Percentiles rank a stretch among this genome's conserved stretches.
phyloP scores from a whole-genome alignment of 2,888 invertebrate genomes.

The Altica lythri region DNA sequence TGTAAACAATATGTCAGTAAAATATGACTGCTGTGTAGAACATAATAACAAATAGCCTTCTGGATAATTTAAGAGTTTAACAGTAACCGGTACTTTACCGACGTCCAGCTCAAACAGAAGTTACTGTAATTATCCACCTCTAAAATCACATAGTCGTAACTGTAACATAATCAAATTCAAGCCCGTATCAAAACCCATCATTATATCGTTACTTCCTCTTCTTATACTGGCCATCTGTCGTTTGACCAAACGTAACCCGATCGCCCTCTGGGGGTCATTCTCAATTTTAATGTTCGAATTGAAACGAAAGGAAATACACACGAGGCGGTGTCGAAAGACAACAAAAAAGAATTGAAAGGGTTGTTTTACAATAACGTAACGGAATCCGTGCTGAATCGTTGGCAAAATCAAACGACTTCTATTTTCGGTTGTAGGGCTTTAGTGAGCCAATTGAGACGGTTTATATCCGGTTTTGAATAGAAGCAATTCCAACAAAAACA shows the following conservation, averaged over 20 bases:
- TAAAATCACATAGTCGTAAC: conserved; percentile 11
- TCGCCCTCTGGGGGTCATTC: conserved; percentile 7
- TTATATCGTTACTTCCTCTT: conserved; percentile 16
- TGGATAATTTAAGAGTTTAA: no score
- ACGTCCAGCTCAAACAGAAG: no score
- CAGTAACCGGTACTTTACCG: no score
- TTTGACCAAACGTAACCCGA: conserved; percentile 17
- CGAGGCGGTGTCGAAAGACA: not conserved
- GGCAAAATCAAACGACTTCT: not conserved
- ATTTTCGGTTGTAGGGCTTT: no score
- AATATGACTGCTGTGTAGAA: no score
- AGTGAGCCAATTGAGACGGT: no score
- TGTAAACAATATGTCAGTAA: no score
- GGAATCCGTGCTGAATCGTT: not conserved
- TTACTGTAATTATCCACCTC: conserved; percentile 12
- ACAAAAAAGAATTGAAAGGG: conserved; percentile 1
- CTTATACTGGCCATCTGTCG: conserved; percentile 18
- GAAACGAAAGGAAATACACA: conserved; percentile 5
- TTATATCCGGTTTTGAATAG: no score
- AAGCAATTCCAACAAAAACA: no score
- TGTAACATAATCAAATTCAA: conserved; percentile 13
- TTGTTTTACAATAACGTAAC: conserved; percentile 1
- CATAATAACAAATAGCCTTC: no score
- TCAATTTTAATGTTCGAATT: not conserved
- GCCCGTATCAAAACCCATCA: conserved; percentile 12